A percentile compares a stretch with the other conserved stretches of the same genome.
phyloP scores from a whole-genome alignment of 1,140 invertebrate species.

The Pararge aegeria region DNA sequence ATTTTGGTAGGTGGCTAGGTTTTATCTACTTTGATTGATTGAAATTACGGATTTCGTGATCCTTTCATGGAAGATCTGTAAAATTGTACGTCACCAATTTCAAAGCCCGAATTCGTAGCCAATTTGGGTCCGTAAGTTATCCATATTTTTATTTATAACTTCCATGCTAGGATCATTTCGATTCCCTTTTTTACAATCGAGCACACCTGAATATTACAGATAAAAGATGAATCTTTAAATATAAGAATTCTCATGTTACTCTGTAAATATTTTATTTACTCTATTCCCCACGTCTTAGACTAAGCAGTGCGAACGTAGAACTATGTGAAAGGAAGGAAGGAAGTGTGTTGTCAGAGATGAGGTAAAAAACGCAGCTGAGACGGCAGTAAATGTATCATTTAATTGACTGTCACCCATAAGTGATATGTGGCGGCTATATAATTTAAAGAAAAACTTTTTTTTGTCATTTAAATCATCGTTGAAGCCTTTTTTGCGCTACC shows the following conservation, averaged over 20 bases:
- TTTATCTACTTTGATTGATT: too few species aligned
- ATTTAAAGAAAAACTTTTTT: slow-evolving; percentile 15
- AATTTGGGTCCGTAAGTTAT: too few species aligned
- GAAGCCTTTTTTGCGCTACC: slow-evolving; percentile 22
- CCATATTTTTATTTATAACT: too few species aligned
- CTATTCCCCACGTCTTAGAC: background rate
- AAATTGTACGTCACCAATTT: too few species aligned
- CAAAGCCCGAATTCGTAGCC: too few species aligned
- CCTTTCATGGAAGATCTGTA: too few species aligned
- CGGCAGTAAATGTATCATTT: slow-evolving; percentile 39
- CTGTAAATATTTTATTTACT: background rate
- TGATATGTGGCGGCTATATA: slow-evolving; percentile 64
- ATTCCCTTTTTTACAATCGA: too few species aligned
- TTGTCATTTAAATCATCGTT: slow-evolving; percentile 8
- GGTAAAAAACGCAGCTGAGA: slow-evolving; percentile 18
- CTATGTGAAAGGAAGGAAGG: slow-evolving; percentile 39
- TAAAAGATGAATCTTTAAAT: too few species aligned
- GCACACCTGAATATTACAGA: too few species aligned
- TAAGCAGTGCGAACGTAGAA: slow-evolving; percentile 4
- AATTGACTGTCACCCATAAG: slow-evolving; percentile 71
- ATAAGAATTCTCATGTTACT: background rate
- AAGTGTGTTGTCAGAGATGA: slow-evolving; percentile 53
- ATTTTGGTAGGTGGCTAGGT: too few species aligned
- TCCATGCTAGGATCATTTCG: too few species aligned
- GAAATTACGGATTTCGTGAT: too few species aligned